Percentiles rank a stretch among this genome's conserved stretches.
Conservation (phyloP, 1,140 invertebrate genomes). For the Spodoptera litura region DNA sequence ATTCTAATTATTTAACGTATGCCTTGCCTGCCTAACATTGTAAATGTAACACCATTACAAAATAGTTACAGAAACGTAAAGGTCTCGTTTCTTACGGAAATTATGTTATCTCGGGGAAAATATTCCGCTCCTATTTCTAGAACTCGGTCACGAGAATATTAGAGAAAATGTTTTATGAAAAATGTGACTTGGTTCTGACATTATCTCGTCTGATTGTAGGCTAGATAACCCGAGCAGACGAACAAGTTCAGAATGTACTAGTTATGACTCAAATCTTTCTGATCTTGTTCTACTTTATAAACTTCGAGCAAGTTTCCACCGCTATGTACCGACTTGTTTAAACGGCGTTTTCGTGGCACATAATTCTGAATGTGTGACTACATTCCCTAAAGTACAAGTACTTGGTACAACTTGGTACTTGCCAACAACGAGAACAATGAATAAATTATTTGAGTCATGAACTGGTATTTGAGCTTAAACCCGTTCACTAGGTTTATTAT, state of each 20-base stretch:
- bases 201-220: slow-evolving; percentile 13
- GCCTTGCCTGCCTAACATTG: slow-evolving; percentile 4
- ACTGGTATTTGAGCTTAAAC: slow-evolving; percentile 53
- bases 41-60: slow-evolving; percentile 21
- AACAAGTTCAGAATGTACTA: not conserved
- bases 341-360: not conserved
- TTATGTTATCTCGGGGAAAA: slow-evolving; percentile 26
- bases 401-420: slow-evolving; percentile 3
- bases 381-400: slow-evolving; percentile 8
- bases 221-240: not conserved
- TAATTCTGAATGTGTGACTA: slow-evolving; percentile 15
- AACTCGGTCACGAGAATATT: slow-evolving; percentile 27
- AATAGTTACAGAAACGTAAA: not conserved
- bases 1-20: not conserved
- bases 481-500: slow-evolving; percentile 57
- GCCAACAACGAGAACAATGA: slow-evolving; percentile 43
- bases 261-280: slow-evolving; percentile 11
- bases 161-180: slow-evolving; percentile 1
- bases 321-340: slow-evolving; percentile 2
- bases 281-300: slow-evolving; percentile 16
- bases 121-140: slow-evolving; percentile 28
- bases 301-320: slow-evolving; percentile 8
- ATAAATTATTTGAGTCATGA: slow-evolving; percentile 47
- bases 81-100: slow-evolving; percentile 15
- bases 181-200: not conserved